phyloP scores from a whole-genome alignment of 2,113 vertebrate genomes.

The Eurystomus gularis region DNA sequence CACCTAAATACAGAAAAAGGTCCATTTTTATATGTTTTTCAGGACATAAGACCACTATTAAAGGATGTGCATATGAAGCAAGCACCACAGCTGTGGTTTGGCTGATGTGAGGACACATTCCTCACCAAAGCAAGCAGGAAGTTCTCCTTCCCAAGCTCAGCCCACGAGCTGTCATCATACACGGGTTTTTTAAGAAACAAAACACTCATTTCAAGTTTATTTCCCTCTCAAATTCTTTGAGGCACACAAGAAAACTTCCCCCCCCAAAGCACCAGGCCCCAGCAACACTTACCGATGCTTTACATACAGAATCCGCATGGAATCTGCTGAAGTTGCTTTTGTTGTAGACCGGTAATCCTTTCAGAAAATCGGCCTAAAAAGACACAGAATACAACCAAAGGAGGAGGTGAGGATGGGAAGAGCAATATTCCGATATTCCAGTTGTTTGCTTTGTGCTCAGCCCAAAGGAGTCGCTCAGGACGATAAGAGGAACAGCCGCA shows the following conservation, averaged over 20 bases:
- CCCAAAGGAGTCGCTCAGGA: neutral
- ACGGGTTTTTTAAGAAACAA: neutral
- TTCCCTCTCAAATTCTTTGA: neutral
- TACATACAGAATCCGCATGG: constrained; percentile 97
- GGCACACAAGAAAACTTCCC: neutral
- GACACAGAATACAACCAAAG: neutral
- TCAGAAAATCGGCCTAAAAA: constrained; percentile 94
- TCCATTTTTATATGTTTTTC: neutral
- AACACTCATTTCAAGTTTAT: neutral
- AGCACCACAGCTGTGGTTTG: neutral
- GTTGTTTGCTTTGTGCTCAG: neutral
- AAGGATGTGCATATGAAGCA: neutral
- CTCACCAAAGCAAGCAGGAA: neutral
- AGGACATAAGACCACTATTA: neutral
- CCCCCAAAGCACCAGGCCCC: neutral
- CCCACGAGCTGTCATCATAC: neutral
- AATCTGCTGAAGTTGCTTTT: constrained; percentile 98
- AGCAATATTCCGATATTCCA: fast-evolving
- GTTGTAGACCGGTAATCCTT: constrained; percentile 97
- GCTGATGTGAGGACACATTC: neutral
- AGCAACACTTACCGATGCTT: constrained; percentile 89
- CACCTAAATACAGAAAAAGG: neutral
- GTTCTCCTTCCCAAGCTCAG: neutral
- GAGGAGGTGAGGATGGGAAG: neutral
- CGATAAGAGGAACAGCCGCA: neutral